Base-by-base conservation (phyloP, 1,140 invertebrate species). In the Dysdera silvatica region DNA sequence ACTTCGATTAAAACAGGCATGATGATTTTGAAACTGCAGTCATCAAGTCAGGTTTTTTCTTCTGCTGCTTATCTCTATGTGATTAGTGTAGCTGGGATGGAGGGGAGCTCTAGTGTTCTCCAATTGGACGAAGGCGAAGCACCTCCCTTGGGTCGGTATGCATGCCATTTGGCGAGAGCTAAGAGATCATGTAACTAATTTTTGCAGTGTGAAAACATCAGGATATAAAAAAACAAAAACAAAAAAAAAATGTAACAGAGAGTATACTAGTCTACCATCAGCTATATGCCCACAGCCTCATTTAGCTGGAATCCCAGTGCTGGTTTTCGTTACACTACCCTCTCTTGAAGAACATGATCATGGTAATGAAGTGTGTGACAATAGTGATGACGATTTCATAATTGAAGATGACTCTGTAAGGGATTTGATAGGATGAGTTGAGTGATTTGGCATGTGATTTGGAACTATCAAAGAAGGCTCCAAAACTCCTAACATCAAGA, bases 101-200 rank as follows among this genome's bases (percentile, higher is more conserved):
- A 10, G 23, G 14, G 8, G n/a, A n/a, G n/a, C n/a, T n/a, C n/a
- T n/a, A n/a, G n/a, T n/a, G n/a, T n/a, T n/a, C n/a, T 7, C 20
- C 23, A 10, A 10, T 7, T 8, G 18, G 14, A 18, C 23, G n/a
- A 20, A 24, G 16, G n/a, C 10, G 33, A 14, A 23, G 31, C 31
- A 20, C 32, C 51, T 23, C 31, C 20, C n/a, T n/a, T n/a, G n/a
- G n/a, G 33, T 37, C 14, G 51, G n/a, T 35, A 54, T 3, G 37
- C 32, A n/a, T 20, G 37, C 37, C 20, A 54, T 54, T 54, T 54
- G 3, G 51, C 29, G 16, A 54, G 51, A 54, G 51, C 51, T 37
- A 10, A 47, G 43, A 10, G 33, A 24, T 37, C 37, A 12, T n/a
- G n/a, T n/a, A n/a, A n/a, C n/a, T 23, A 35, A 35, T 0, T 35